phyloP scores from a whole-genome alignment of 2,888 invertebrate genomes.

The Amphipoea lucens region DNA sequence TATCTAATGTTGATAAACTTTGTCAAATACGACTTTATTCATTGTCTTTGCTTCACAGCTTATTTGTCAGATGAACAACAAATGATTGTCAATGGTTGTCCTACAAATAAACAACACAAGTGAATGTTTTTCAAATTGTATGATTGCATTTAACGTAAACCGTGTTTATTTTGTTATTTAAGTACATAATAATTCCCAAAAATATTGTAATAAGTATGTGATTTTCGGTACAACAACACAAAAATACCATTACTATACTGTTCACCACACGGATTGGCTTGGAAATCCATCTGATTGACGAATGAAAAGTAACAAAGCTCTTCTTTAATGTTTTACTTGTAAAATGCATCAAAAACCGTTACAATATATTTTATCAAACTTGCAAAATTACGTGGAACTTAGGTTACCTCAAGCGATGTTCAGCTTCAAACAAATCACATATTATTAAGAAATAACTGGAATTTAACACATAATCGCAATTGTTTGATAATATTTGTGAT shows the following conservation, averaged over 20 bases:
- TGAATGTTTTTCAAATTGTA: background rate
- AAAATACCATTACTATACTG: background rate
- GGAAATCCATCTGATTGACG: background rate
- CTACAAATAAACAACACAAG: background rate
- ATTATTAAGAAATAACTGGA: constrained; percentile 15
- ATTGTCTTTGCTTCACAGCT: background rate
- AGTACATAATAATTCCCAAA: background rate
- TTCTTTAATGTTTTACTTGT: background rate
- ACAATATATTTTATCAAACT: background rate
- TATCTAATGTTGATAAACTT: background rate
- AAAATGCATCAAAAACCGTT: constrained; percentile 33
- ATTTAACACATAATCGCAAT: background rate
- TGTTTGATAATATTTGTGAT: constrained; percentile 16
- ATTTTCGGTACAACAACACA: background rate
- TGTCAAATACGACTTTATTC: background rate
- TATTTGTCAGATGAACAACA: background rate
- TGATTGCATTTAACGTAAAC: background rate
- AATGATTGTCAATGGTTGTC: background rate
- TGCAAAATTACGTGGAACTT: constrained; percentile 40
- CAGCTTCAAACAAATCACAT: constrained; percentile 37
- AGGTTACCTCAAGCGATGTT: constrained; percentile 41
- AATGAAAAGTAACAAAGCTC: background rate
- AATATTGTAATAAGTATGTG: background rate
- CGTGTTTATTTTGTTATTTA: background rate
- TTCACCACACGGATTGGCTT: background rate